phyloP scores from a whole-genome alignment of 1,140 invertebrate genomes.

The Bactericera cockerelli region DNA sequence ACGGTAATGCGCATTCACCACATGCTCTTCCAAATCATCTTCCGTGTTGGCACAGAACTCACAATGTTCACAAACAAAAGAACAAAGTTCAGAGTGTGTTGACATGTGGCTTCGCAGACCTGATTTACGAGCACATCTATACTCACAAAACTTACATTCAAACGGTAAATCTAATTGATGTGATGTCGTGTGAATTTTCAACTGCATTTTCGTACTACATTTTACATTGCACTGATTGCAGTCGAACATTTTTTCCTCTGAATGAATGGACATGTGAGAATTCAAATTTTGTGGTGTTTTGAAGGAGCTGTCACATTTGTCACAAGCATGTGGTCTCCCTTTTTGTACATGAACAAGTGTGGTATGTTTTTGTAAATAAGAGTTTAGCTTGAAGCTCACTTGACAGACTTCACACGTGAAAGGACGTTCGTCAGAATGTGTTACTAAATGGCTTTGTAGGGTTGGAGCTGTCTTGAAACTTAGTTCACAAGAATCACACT shows the following conservation, averaged over 20 bases:
- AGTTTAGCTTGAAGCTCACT: not conserved
- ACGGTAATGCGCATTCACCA: not conserved
- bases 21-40: slow-evolving; percentile 1
- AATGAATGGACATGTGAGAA: not conserved
- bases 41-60: slow-evolving; percentile 9
- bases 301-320: not conserved
- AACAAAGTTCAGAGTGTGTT: slow-evolving; percentile 11
- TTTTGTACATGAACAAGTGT: not conserved
- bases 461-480: slow-evolving; percentile 21
- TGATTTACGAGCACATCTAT: slow-evolving; percentile 27
- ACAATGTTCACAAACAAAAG: slow-evolving; percentile 12
- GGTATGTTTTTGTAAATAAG: slow-evolving; percentile 4
- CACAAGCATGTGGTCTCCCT: not conserved
- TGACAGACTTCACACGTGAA: not conserved
- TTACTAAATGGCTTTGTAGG: not conserved
- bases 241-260: not conserved
- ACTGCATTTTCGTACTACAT: not conserved
- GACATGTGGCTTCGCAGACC: slow-evolving; percentile 8
- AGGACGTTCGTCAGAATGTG: not conserved
- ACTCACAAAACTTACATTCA: slow-evolving; percentile 48
- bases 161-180: slow-evolving; percentile 2
- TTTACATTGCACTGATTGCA: not conserved
- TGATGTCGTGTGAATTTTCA: not conserved
- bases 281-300: not conserved
- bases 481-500: slow-evolving; percentile 26